These are phyloP conservation scores for Mirza zaza DNA, from an alignment of 2,113 vertebrate species.

Conservation along the genomic window DNA sequence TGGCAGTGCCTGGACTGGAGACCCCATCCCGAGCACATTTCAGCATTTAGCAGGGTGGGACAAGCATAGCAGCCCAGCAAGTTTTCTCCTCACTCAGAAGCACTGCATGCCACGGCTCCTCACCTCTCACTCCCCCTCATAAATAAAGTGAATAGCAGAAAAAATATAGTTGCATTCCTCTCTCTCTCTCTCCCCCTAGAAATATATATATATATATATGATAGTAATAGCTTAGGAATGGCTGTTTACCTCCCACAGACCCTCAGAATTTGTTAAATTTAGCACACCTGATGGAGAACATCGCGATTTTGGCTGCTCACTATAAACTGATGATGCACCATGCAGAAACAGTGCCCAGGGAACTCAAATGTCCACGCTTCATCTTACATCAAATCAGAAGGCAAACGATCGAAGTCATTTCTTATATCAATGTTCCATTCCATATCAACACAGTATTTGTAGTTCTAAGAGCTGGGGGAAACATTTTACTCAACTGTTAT, in stretches of 20 bases:
- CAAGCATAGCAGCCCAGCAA: no score
- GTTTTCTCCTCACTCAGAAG: no score
- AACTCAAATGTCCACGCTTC: not conserved
- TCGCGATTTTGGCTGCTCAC: not conserved
- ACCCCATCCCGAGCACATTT: fast-evolving
- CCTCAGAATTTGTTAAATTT: not conserved
- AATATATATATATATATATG: no score
- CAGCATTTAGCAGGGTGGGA: no score
- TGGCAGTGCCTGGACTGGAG: not conserved
- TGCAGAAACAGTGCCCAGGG: not conserved
- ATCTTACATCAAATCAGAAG: not conserved
- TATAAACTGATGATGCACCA: not conserved
- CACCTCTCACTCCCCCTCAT: not conserved
- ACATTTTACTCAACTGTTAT: not conserved
- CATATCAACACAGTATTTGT: not conserved
- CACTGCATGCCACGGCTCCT: fast-evolving
- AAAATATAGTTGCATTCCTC: not conserved
- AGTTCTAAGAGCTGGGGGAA: not conserved
- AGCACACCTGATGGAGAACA: no score
- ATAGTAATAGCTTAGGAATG: not conserved
- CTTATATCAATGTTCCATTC: not conserved
- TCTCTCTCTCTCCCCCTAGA: not conserved
- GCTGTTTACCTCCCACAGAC: not conserved
- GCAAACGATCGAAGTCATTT: not conserved
- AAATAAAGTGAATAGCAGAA: not conserved